Evolutionary conservation across 2,888 invertebrate species (phyloP), one percentile per base, ranked within the genome.

Genomic region (Tupiocoris notatus): DNA sequence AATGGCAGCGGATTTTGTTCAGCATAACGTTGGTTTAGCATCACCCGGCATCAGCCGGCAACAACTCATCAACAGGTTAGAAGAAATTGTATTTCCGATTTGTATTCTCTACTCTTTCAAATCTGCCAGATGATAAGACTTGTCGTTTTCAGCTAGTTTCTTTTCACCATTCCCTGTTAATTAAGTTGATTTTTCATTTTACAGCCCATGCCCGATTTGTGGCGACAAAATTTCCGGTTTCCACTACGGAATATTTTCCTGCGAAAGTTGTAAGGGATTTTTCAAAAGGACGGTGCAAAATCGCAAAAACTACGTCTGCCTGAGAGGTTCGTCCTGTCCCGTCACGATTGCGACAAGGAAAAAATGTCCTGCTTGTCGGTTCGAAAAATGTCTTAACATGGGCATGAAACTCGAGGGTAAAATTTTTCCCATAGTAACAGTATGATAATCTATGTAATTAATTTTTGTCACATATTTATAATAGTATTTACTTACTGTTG

Each of bases 271-370:
- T 85, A 98, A 98, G 85, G 97, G 97, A 1, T 98, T 98, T 86
- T 98, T 98, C 87, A 98, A 98, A 85, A 88, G 98, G 78, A 98
- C 97, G 20, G 97, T 98, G n/a, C 98, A 98, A 86, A 98, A 98
- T 84, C 90, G 96, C 81, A 98, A 98, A 86, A 95, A 95, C 84
- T 98, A 97, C 85, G 94, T 95, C 82, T 98, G 98, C 83, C 87
- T 93, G 65, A 87, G 95, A 23, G 95, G 96, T 0, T 94, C 94
- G 0, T 91, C 90, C 81, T 98, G 98, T 85, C 94, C 94, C 22
- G 95, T 98, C 12, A 94, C 94, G 7, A 93, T 96, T 57, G 92
- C 93, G 0, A 97, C 96, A 1, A 87, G 97, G 78, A 98, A 98
- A 84, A 98, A 98, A 84, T 98, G 98, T 82, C 97, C 98, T 0